Evolutionary conservation across 2,888 invertebrate genomes (phyloP), one percentile per base, ranked within the genome.

Genomic region (Catocala sponsa): DNA sequence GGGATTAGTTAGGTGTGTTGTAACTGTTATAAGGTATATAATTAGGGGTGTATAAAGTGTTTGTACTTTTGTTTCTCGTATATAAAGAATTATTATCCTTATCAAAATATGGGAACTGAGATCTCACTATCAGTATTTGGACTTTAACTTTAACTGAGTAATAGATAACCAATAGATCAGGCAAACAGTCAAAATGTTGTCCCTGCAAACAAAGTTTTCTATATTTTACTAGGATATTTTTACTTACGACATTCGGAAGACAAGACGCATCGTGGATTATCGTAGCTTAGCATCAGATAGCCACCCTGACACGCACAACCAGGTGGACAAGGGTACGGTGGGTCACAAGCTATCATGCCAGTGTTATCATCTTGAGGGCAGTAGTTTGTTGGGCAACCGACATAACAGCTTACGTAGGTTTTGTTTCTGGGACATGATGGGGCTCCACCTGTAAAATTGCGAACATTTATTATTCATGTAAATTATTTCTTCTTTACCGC

Each of bases 241-340:
- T 32, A 81, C 85, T 85, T 71, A 85, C 85, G 78, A 68, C 85
- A 85, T 6, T 76, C 70, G 0, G 65, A 54, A 41, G 63, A n/a
- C 6, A 52, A 13, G 6, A 73, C 41, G 32, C 73, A 73, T 0
- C 32, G 42, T 2, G 42, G 43, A 42, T 71, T 32, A 13, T 65
- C 55, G 7, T 15, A 38, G 42, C 63, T 74, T 6, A 61, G 32
- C 10, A 74, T 63, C 13, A 78, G 63, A 58, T 86, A 77, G 42
- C 82, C 80, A 5, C 32, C 10, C 25, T 68, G 72, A 55, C 90
- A 90, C n/a, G 64, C 63, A 62, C 90, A 90, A 0, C 90, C 90
- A n/a, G 84, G 78, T 4, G 65, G 78, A 25, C 90, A 90, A 0
- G 81, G 83, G 15, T 61, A 67, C 0, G 85, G 72, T 0, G 72